phyloP scores from a whole-genome alignment of 1,140 invertebrate genomes.

The Lordiphosa clarofinis region DNA sequence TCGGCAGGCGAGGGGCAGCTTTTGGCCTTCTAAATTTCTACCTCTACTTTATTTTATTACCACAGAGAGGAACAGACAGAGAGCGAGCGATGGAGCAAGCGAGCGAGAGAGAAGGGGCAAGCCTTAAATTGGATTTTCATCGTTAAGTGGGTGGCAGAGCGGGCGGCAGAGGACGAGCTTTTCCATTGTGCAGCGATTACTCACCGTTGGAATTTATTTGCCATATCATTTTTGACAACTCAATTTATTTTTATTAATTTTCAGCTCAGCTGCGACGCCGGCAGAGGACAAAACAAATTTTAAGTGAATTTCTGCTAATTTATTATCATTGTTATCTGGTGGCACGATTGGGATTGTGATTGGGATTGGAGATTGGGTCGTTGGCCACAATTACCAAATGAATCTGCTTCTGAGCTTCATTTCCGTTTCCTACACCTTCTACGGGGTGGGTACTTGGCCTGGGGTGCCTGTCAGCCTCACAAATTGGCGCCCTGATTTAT shows the following conservation, averaged over 20 bases:
- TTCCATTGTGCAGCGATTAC: constrained; percentile 71
- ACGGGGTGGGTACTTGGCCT: too few species aligned
- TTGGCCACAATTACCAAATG: constrained; percentile 77
- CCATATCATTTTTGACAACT: constrained; percentile 80
- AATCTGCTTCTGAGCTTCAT: constrained; percentile 52
- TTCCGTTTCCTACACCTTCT: constrained; percentile 1
- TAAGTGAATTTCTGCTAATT: constrained; percentile 80
- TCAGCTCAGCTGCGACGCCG: constrained; percentile 49
- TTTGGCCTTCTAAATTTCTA: constrained; percentile 19
- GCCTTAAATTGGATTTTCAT: constrained; percentile 78
- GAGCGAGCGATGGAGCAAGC: neutral
- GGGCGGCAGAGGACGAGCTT: constrained; percentile 15
- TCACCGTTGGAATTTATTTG: constrained; percentile 79
- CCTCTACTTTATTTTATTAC: constrained; percentile 79
- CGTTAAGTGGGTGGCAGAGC: constrained; percentile 66
- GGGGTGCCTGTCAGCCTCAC: constrained; percentile 47
- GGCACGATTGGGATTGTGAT: constrained; percentile 10
- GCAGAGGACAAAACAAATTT: constrained; percentile 28
- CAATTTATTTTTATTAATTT: constrained; percentile 80
- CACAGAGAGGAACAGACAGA: constrained; percentile 26
- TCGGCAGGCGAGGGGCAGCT: constrained; percentile 38
- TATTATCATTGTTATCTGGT: constrained; percentile 77
- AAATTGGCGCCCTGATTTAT: constrained; percentile 78
- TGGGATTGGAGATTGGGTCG: constrained; percentile 36
- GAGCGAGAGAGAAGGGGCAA: constrained; percentile 24